Conservation (phyloP, 1,140 invertebrate genomes). For the Cherax quadricarinatus region DNA sequence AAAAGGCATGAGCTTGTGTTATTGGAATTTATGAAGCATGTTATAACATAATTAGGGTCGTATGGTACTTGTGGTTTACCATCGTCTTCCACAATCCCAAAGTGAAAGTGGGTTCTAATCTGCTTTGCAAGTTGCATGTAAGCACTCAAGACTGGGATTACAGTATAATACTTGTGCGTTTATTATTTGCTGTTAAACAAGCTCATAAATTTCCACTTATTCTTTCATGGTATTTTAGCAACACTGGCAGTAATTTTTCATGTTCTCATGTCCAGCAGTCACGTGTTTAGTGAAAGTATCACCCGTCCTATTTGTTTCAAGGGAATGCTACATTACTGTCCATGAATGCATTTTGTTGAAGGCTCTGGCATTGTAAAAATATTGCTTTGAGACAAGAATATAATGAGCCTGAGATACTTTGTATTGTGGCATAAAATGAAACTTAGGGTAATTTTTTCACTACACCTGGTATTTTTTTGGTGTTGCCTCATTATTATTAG, state of each 20-base stretch:
- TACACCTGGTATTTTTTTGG: neutral
- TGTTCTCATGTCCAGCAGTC: conserved; percentile 16
- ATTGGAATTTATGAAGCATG: neutral
- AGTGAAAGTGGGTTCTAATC: conserved; percentile 15
- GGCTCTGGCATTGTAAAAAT: neutral
- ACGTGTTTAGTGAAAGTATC: conserved; percentile 26
- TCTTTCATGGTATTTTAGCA: conserved; percentile 13
- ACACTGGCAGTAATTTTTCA: conserved; percentile 7
- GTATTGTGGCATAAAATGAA: conserved; percentile 11
- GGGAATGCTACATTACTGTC: conserved; percentile 27
- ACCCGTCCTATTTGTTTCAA: conserved; percentile 40
- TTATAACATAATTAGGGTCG: neutral
- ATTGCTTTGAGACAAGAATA: neutral
- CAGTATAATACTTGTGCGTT: neutral
- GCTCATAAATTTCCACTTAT: conserved; percentile 11
- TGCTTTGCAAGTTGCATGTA: conserved; percentile 28
- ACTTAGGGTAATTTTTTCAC: conserved; percentile 17
- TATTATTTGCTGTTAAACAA: neutral
- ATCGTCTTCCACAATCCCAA: conserved; percentile 22
- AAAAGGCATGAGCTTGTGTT: neutral
- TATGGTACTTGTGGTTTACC: conserved; percentile 26
- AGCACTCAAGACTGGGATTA: conserved; percentile 8
- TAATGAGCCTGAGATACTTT: neutral
- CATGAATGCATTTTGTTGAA: conserved; percentile 20
- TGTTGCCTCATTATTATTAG: neutral